phyloP scores from a whole-genome alignment of 2,113 vertebrate species.

The Brienomyrus brachyistius region DNA sequence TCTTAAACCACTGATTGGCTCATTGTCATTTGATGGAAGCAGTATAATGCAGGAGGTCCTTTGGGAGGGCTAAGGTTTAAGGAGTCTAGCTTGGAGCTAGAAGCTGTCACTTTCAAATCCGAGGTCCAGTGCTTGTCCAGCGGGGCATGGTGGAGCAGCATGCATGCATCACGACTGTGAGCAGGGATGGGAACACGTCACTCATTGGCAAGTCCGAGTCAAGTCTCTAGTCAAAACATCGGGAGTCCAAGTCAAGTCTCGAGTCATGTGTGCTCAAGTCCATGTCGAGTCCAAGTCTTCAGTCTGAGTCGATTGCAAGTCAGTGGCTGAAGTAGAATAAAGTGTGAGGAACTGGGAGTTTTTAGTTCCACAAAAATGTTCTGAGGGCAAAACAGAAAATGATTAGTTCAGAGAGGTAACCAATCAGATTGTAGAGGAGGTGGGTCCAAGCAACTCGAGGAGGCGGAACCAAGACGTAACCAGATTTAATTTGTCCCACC shows the following conservation, averaged over 20 bases:
- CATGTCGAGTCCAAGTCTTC: background rate
- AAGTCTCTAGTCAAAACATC: background rate
- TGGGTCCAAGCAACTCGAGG: background rate
- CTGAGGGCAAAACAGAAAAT: background rate
- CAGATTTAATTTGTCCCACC: background rate
- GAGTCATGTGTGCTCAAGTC: background rate
- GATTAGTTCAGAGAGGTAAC: background rate
- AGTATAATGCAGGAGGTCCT: background rate
- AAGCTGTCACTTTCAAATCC: background rate
- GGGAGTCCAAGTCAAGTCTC: background rate
- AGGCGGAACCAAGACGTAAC: background rate
- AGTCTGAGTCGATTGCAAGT: background rate
- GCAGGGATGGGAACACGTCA: no score
- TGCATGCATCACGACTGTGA: background rate
- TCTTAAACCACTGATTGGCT: background rate
- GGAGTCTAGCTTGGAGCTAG: background rate
- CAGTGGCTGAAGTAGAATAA: background rate
- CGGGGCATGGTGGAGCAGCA: background rate
- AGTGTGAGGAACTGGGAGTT: background rate
- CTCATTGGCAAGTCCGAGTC: background rate
- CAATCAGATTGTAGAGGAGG: background rate
- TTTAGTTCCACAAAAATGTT: background rate
- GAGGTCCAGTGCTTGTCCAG: background rate
- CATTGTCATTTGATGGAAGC: background rate
- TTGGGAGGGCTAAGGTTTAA: background rate